Conservation (phyloP, 1,140 invertebrate genomes). For the Hormaphis cornu region DNA sequence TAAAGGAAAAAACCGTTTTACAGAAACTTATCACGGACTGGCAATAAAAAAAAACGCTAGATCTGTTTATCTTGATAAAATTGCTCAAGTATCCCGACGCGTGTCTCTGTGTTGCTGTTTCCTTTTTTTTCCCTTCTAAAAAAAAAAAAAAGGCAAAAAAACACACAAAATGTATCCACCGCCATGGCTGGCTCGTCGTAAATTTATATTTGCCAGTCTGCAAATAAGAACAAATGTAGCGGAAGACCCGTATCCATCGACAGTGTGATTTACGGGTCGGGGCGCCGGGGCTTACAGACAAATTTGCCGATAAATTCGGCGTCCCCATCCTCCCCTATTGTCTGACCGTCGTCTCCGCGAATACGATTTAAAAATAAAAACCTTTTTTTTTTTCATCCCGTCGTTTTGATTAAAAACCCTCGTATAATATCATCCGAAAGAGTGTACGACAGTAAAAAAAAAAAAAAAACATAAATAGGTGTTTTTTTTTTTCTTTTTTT, state of each 20-base stretch:
- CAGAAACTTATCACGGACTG: constrained; percentile 30
- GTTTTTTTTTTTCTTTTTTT: constrained; percentile 15
- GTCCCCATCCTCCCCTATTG: not conserved
- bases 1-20: constrained; percentile 11
- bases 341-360: not conserved
- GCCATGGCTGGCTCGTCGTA: not conserved
- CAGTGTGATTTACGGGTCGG: constrained; percentile 22
- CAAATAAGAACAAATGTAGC: constrained; percentile 32
- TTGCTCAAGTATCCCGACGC: constrained; percentile 24
- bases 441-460: constrained; percentile 11
- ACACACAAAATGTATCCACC: not conserved
- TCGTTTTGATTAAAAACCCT: constrained; percentile 31
- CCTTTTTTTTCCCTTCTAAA: not conserved
- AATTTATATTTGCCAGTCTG: constrained; percentile 32
- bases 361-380: constrained; percentile 28
- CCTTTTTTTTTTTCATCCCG: not conserved
- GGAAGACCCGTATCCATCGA: constrained; percentile 32
- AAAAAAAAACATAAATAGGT: constrained; percentile 19
- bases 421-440: constrained; percentile 7
- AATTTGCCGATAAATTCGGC: constrained; percentile 26
- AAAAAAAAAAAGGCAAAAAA: constrained; percentile 8
- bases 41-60: constrained; percentile 32
- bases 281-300: constrained; percentile 5
- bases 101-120: not conserved
- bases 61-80: constrained; percentile 33